Evolutionary conservation across 2,888 invertebrate genomes (phyloP), one percentile per base, ranked within the genome.

Genomic region (Phlogophora meticulosa): DNA sequence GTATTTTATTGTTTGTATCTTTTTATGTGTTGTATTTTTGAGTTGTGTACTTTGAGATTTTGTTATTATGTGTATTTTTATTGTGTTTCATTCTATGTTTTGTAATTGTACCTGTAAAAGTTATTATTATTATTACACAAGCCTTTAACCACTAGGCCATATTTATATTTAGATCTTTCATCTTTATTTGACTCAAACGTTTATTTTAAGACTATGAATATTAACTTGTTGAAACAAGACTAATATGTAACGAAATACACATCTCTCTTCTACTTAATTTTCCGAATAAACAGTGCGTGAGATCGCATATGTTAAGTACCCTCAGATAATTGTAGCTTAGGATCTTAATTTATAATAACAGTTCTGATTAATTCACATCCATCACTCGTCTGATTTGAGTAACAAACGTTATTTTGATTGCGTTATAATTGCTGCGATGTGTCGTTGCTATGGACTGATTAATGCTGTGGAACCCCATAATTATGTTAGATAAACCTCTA

Each of bases 371-470:
- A 93, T 92, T 85, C 85, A 85, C 86, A 78, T 80, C 85, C 84
- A 89, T 90, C 88, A 88, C 84, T 80, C 68, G 61, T 56, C 55
- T 61, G 55, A 67, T 82, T 67, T 61, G 48, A 32, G 55, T 56
- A 81, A 82, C 85, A 85, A 85, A 89, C 85, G 85, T 76, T 81
- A 81, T 72, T 90, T 88, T 93, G 91, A 94, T 94, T 92, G 91
- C 91, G 83, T 92, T 94, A 89, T 94, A 94, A 94, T 94, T 94
- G 91, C 86, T 82, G 80, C 59, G 84, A 89, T 89, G 73, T 87
- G 87, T 87, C 85, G 85, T 81, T 87, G 76, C 87, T 85, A 87
- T 87, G 87, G 83, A 86, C 83, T 77, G 80, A 76, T 73, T 77
- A 77, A 82, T 64, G 60, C 45, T 62, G 65, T 70, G 60, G 68